Conservation (phyloP, 2,113 vertebrate genomes). For the Mirza zaza region DNA sequence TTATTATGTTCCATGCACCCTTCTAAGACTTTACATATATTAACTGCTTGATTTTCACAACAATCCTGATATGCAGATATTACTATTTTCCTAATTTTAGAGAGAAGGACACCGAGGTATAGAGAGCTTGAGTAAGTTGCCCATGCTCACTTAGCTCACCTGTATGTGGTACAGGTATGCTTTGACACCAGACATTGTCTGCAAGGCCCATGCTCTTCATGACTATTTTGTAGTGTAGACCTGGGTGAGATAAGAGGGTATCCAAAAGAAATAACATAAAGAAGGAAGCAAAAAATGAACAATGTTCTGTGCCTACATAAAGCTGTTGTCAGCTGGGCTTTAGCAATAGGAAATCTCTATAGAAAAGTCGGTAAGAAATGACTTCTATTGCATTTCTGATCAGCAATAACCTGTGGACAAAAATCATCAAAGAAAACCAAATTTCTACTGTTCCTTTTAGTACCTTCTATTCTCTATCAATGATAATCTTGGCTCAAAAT, state of each 20-base stretch:
- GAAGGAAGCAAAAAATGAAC: background rate
- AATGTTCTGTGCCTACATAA: background rate
- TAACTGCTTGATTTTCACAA: background rate
- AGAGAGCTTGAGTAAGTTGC: background rate
- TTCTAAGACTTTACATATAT: background rate
- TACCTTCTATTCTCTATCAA: background rate
- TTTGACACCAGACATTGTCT: background rate
- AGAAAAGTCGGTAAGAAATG: background rate
- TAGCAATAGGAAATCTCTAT: background rate
- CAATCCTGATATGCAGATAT: background rate
- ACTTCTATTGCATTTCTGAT: background rate
- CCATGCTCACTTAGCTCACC: background rate
- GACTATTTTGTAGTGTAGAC: background rate
- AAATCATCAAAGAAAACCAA: background rate
- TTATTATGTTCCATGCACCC: background rate
- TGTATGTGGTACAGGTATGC: no score
- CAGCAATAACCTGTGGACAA: background rate
- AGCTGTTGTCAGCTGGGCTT: background rate
- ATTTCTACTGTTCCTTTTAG: background rate
- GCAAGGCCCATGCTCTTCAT: background rate
- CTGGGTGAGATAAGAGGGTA: background rate
- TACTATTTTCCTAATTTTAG: background rate
- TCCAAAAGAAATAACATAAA: background rate
- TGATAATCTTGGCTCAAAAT: background rate
- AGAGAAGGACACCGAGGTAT: background rate